Percentiles rank a stretch among this genome's conserved stretches.
Evolutionary conservation across 2,113 vertebrate genomes (phyloP).

Genomic region (Panthera uncia): DNA sequence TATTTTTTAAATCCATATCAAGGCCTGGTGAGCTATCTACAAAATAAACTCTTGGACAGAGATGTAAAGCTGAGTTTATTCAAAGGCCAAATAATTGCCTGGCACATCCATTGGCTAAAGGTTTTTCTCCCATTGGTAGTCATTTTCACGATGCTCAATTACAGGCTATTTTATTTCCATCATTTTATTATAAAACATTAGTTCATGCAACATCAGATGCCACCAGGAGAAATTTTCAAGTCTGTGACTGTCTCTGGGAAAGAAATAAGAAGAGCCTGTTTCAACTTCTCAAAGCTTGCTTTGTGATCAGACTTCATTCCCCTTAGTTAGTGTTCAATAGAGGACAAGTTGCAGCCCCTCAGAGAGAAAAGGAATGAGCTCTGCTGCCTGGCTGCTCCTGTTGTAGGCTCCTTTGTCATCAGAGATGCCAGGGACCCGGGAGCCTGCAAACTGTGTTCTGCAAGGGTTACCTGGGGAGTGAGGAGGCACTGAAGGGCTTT

Average conservation of each 20-base stretch:
- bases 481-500: not conserved
- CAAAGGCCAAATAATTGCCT: conserved; percentile 35
- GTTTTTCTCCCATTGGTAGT: conserved; percentile 33
- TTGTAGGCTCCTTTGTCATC: not conserved
- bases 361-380: not conserved
- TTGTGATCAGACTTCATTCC: not conserved
- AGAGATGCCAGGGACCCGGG: not conserved
- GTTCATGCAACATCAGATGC: not conserved
- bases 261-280: not conserved
- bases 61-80: conserved; percentile 50
- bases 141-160: conserved; percentile 30
- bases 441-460: not conserved
- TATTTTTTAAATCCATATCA: not conserved
- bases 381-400: not conserved
- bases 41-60: conserved; percentile 46
- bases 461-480: not conserved
- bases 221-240: not conserved
- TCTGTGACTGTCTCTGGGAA: not conserved
- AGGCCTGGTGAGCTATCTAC: not conserved
- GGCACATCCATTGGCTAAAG: not conserved
- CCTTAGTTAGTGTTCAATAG: not conserved
- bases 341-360: not conserved
- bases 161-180: conserved; percentile 1
- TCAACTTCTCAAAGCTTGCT: not conserved
- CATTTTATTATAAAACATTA: conserved; percentile 36